Evolutionary conservation across 2,888 invertebrate genomes (phyloP).

Genomic region (Coecobrya sp.): DNA sequence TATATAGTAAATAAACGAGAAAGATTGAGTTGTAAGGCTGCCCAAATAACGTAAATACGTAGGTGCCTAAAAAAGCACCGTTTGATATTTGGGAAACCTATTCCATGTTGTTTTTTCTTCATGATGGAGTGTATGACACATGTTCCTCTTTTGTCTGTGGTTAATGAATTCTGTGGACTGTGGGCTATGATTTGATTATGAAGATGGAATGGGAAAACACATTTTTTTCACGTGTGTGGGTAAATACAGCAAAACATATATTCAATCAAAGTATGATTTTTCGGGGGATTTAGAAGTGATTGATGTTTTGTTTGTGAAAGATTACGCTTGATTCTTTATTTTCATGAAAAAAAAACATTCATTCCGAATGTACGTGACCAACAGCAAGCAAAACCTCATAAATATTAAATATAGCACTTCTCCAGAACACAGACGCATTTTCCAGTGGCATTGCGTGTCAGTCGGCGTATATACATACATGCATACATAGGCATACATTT

Average conservation of each 20-base stretch:
- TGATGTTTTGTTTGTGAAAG: slow-evolving; percentile 25
- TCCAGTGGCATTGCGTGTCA: background rate
- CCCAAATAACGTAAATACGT: no score
- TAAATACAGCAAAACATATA: no score
- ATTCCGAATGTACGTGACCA: background rate
- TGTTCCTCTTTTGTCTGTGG: background rate
- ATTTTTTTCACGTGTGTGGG: no score
- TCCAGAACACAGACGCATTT: background rate
- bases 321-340: background rate
- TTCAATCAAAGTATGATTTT: background rate
- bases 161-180: background rate
- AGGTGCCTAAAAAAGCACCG: no score
- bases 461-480: background rate
- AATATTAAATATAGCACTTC: background rate
- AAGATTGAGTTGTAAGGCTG: no score
- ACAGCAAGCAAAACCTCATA: background rate
- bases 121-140: no score
- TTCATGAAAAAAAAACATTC: background rate
- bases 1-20: no score
- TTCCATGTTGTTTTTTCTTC: no score
- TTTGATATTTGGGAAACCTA: background rate
- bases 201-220: no score
- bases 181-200: background rate
- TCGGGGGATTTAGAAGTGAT: background rate
- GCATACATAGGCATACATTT: no score